Conservation (phyloP, 2,797 vertebrate species). For the Sebastes hopkinsi region DNA sequence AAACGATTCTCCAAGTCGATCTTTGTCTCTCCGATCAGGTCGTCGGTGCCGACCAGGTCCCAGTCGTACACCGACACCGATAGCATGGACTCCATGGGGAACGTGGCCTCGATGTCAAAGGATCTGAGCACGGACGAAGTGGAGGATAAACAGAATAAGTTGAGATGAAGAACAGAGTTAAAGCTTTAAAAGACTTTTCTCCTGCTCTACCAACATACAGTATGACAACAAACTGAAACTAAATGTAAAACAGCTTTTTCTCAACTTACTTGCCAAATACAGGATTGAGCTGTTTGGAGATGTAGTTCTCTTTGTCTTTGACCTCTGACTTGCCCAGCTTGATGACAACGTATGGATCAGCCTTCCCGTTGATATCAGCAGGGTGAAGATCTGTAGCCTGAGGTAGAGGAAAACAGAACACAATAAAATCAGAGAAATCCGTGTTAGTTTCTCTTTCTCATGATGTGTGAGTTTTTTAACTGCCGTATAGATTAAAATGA, state of each 20-base stretch:
- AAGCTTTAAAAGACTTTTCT: not conserved
- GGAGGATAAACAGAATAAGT: not conserved
- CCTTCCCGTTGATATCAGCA: slow-evolving; percentile 97
- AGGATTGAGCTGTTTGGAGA: slow-evolving; percentile 98
- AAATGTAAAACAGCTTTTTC: not conserved
- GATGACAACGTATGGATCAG: slow-evolving; percentile 94
- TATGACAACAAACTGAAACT: not conserved
- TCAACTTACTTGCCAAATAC: slow-evolving; percentile 95
- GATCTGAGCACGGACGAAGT: slow-evolving; percentile 79
- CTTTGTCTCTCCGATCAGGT: slow-evolving; percentile 97
- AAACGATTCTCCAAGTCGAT: slow-evolving; percentile 98
- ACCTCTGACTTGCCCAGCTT: slow-evolving; percentile 95
- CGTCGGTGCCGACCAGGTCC: slow-evolving; percentile 96
- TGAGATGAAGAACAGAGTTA: not conserved
- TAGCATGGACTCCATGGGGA: slow-evolving; percentile 99
- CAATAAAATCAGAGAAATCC: not conserved
- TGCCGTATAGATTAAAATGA: not conserved
- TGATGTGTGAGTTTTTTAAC: not conserved
- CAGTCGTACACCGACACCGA: slow-evolving; percentile 95
- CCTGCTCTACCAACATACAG: not conserved
- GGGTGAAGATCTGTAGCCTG: slow-evolving; percentile 97
- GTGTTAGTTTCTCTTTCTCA: not conserved
- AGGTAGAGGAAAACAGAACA: not conserved
- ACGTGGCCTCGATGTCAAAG: slow-evolving; percentile 95
- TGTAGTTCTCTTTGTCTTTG: slow-evolving; percentile 98